Percentiles rank a stretch among this genome's conserved stretches.
phyloP scores from a whole-genome alignment of 2,797 vertebrate species.

The Balearica regulorum region DNA sequence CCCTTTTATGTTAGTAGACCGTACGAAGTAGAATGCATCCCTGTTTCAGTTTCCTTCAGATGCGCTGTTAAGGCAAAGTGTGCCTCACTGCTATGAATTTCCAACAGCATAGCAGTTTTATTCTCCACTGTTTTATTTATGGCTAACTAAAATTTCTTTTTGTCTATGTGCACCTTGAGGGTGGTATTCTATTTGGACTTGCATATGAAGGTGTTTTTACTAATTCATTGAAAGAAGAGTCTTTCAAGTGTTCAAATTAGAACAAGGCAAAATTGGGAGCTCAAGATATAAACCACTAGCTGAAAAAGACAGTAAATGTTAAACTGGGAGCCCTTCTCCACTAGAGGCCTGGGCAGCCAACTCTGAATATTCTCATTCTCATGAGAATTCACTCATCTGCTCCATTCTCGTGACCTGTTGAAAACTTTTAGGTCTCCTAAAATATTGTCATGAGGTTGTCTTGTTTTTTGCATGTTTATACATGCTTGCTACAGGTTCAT shows the following conservation, averaged over 20 bases:
- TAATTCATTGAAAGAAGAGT: background rate
- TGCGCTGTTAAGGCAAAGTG: background rate
- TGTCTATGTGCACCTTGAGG: background rate
- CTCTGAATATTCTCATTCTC: background rate
- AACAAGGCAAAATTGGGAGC: background rate
- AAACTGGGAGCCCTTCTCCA: background rate
- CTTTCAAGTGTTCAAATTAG: background rate
- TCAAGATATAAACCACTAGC: background rate
- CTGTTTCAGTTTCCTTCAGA: background rate
- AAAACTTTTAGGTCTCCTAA: background rate
- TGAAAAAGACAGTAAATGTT: background rate
- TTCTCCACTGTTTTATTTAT: conserved; percentile 7
- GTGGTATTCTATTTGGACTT: background rate
- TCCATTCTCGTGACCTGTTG: background rate
- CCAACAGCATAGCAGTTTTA: background rate
- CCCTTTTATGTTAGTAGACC: background rate
- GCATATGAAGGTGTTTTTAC: background rate
- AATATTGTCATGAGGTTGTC: background rate
- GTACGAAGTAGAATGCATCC: background rate
- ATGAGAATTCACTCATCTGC: too few relatives aligned
- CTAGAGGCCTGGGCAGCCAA: background rate
- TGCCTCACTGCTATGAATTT: background rate
- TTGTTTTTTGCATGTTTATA: background rate
- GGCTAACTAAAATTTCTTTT: background rate
- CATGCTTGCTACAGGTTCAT: background rate